A percentile compares a stretch with the other conserved stretches of the same genome.
Evolutionary conservation across 2,888 invertebrate species (phyloP).

Genomic region (Drosophila paucipuncta): DNA sequence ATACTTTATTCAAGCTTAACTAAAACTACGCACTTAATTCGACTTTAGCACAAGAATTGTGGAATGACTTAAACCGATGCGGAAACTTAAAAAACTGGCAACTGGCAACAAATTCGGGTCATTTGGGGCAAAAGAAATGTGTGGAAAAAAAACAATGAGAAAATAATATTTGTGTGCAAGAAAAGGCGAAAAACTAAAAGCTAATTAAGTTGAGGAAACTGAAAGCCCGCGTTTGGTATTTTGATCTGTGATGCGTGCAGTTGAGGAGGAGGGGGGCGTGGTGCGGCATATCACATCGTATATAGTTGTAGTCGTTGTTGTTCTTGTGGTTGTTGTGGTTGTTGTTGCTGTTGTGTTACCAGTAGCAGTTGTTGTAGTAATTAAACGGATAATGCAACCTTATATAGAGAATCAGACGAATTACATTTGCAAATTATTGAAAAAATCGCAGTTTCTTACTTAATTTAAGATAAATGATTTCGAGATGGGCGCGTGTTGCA

Average conservation of each 20-base stretch:
- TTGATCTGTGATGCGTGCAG: constrained; percentile 33
- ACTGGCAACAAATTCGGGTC: constrained; percentile 46
- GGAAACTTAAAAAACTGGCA: constrained; percentile 37
- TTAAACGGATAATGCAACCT: constrained; percentile 85
- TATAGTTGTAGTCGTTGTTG: constrained; percentile 25
- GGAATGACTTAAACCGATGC: constrained; percentile 55
- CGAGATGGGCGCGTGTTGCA: constrained; percentile 10
- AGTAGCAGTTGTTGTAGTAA: constrained; percentile 84
- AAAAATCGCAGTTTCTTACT: constrained; percentile 19
- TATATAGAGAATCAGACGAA: constrained; percentile 77
- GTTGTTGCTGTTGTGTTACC: constrained; percentile 58
- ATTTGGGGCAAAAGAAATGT: background rate
- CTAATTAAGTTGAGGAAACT: constrained; percentile 43
- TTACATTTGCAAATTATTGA: constrained; percentile 59
- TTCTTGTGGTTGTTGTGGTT: constrained; percentile 35
- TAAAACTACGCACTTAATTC: constrained; percentile 62
- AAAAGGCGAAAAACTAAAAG: constrained; percentile 31
- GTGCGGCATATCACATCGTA: constrained; percentile 44
- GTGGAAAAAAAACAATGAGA: background rate
- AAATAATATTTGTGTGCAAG: constrained; percentile 7
- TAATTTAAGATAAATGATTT: constrained; percentile 19
- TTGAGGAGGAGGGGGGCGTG: constrained; percentile 16
- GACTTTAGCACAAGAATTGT: constrained; percentile 53
- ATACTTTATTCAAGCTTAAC: constrained; percentile 34
- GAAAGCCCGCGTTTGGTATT: constrained; percentile 1